These are phyloP conservation scores for Crocodylus rhombifer DNA, from an alignment of 2,797 vertebrate genomes.

Conservation along the genomic window DNA sequence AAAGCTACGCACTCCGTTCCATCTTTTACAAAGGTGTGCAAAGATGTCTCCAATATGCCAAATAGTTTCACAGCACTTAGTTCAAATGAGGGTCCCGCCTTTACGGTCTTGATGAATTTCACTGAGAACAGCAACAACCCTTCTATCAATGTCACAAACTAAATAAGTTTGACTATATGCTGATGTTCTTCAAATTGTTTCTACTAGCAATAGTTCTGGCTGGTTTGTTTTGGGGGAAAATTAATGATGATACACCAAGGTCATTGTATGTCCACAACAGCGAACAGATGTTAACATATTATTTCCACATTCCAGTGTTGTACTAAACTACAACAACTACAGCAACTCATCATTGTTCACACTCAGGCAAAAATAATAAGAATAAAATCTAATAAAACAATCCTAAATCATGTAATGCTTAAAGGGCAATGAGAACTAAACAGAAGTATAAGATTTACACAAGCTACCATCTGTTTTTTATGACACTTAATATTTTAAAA, in stretches of 20 bases:
- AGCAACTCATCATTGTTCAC: background rate
- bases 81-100: background rate
- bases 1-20: background rate
- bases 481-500: background rate
- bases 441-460: conserved; percentile 1
- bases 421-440: background rate
- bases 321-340: conserved; percentile 1
- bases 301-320: conserved; percentile 37
- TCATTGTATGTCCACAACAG: conserved; percentile 41
- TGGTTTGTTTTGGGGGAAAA: conserved; percentile 74
- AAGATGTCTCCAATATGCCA: rapidly evolving
- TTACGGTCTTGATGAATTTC: rapidly evolving
- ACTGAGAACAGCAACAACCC: conserved; percentile 30
- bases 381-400: background rate
- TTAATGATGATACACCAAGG: conserved; percentile 77
- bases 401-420: background rate
- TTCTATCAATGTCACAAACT: conserved; percentile 65
- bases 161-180: conserved; percentile 68
- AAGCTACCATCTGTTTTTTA: background rate
- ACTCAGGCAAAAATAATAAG: conserved; percentile 1
- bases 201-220: conserved; percentile 68
- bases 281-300: conserved; percentile 72
- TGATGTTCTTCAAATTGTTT: conserved; percentile 71
- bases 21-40: background rate
- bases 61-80: rapidly evolving